Evolutionary conservation across 2,797 vertebrate genomes (phyloP).

Genomic region (Etheostoma perlongum): DNA sequence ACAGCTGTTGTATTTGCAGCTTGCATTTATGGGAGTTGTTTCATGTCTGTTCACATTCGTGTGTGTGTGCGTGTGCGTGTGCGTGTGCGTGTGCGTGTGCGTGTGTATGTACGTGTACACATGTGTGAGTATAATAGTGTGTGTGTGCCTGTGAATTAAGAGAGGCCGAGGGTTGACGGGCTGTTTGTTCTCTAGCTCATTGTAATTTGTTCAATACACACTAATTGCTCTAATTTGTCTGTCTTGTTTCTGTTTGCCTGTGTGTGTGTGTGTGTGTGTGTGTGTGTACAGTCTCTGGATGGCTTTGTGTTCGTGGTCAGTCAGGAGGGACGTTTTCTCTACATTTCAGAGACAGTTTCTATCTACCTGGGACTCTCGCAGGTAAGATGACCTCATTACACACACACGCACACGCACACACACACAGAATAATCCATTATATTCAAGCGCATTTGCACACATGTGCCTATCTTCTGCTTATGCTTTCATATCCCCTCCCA

Average conservation of each 20-base stretch:
- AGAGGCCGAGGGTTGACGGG: conserved; percentile 75
- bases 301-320: conserved; percentile 94
- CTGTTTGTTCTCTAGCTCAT: conserved; percentile 81
- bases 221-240: conserved; percentile 86
- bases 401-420: conserved; percentile 22
- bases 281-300: conserved; percentile 87
- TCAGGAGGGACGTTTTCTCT: conserved; percentile 92
- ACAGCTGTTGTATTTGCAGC: conserved; percentile 62
- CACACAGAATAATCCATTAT: conserved; percentile 56
- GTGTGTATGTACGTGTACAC: conserved; percentile 11
- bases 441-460: conserved; percentile 62
- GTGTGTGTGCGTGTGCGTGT: not conserved
- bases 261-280: conserved; percentile 35
- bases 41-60: conserved; percentile 54
- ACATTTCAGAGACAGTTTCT: conserved; percentile 95
- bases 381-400: conserved; percentile 80
- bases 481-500: conserved; percentile 62
- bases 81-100: not conserved
- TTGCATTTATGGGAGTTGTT: conserved; percentile 56
- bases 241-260: conserved; percentile 79
- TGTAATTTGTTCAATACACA: conserved; percentile 83
- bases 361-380: conserved; percentile 95
- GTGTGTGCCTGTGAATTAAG: conserved; percentile 53
- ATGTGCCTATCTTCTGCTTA: conserved; percentile 55
- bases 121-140: not conserved